A percentile compares a stretch with the other conserved stretches of the same genome.
Conservation (phyloP, 2,797 vertebrate genomes). For the Notamacropus eugenii region DNA sequence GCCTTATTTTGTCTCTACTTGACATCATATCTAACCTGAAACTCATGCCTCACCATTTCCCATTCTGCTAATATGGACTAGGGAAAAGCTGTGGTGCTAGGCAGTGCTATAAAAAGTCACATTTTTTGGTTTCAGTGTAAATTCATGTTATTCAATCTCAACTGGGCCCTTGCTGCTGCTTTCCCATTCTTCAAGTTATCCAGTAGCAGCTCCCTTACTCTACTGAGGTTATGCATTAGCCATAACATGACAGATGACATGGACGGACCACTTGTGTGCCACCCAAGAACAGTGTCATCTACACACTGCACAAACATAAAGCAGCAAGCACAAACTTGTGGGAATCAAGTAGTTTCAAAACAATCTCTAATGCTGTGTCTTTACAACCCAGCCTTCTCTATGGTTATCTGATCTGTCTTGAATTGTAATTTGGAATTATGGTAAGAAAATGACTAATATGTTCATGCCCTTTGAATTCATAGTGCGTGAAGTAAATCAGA, state of each 20-base stretch:
- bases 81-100: background rate
- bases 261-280: background rate
- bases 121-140: background rate
- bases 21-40: background rate
- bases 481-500: background rate
- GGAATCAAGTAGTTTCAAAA: background rate
- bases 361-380: background rate
- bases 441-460: background rate
- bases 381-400: background rate
- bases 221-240: no score
- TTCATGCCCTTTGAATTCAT: background rate
- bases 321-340: background rate
- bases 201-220: background rate
- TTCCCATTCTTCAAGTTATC: background rate
- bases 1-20: no score
- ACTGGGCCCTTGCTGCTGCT: background rate
- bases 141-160: background rate
- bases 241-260: background rate
- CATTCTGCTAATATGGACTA: background rate
- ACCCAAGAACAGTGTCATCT: background rate
- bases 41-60: background rate
- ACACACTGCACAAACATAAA: background rate
- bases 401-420: background rate
- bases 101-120: background rate
- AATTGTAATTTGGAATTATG: background rate